Percentiles rank a stretch among this genome's conserved stretches.
These are phyloP conservation scores for Micronycteris hirsuta DNA, from an alignment of 2,113 vertebrate genomes.

Conservation along the genomic window DNA sequence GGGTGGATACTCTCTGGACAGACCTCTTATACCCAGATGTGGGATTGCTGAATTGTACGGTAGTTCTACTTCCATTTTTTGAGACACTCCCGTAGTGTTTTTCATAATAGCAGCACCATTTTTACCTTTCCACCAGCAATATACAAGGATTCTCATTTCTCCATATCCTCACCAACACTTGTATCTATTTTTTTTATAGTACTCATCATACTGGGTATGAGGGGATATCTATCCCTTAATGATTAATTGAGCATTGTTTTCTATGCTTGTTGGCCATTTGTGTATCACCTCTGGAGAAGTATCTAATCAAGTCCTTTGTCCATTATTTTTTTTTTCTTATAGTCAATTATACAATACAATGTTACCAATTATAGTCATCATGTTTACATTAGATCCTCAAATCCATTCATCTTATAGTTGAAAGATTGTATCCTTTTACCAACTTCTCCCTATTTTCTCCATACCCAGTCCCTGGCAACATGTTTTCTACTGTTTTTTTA, in stretches of 20 bases:
- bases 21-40: neutral
- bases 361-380: neutral
- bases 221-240: neutral
- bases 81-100: neutral
- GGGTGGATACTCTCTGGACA: too few relatives aligned
- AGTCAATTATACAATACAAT: neutral
- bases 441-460: too few relatives aligned
- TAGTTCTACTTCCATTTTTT: neutral
- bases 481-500: too few relatives aligned
- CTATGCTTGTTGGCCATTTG: neutral
- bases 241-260: neutral
- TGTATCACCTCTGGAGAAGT: neutral
- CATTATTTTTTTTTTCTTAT: neutral
- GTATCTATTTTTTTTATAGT: neutral
- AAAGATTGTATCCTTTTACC: too few relatives aligned
- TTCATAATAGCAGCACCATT: neutral
- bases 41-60: neutral
- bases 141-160: neutral
- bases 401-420: neutral
- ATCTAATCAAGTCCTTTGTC: neutral
- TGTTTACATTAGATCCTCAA: neutral
- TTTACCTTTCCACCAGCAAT: neutral
- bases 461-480: too few relatives aligned
- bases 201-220: neutral
- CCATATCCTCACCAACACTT: neutral